phyloP scores from a whole-genome alignment of 2,888 invertebrate genomes.

The Myopa testacea region DNA sequence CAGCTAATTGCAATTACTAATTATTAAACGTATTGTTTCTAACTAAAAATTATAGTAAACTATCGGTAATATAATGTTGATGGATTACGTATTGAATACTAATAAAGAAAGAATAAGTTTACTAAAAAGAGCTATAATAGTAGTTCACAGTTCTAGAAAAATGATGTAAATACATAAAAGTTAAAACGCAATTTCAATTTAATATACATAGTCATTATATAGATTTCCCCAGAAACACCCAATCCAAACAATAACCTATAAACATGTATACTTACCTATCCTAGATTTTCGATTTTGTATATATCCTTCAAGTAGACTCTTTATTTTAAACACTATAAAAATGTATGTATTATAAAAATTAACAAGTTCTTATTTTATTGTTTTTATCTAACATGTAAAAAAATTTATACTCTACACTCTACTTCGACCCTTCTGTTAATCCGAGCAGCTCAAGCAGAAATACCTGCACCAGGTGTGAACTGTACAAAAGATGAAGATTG shows the following conservation, averaged over 20 bases:
- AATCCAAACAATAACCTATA: background rate
- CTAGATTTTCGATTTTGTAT: background rate
- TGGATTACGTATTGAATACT: constrained; percentile 24
- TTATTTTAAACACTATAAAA: constrained; percentile 29
- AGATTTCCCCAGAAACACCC: constrained; percentile 10
- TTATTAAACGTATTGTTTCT: constrained; percentile 31
- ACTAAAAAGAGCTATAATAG: constrained; percentile 23
- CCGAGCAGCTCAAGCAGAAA: constrained; percentile 55
- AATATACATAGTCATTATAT: constrained; percentile 29
- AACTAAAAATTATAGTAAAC: constrained; percentile 17
- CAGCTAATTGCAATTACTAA: constrained; percentile 31
- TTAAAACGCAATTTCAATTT: constrained; percentile 32
- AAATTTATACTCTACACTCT: constrained; percentile 44
- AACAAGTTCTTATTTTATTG: constrained; percentile 56
- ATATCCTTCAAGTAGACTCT: constrained; percentile 16
- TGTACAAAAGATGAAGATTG: constrained; percentile 68
- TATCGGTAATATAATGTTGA: constrained; percentile 29
- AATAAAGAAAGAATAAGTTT: constrained; percentile 23
- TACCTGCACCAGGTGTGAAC: constrained; percentile 58
- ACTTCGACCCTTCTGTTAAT: constrained; percentile 26
- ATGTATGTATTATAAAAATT: constrained; percentile 49
- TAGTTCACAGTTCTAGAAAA: constrained; percentile 15
- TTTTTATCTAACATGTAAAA: constrained; percentile 55
- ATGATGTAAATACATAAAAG: constrained; percentile 27
- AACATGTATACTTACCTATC: background rate